Evolutionary conservation across 1,140 invertebrate species (phyloP), one percentile per base, ranked within the genome.

Genomic region (Nephila pilipes): DNA sequence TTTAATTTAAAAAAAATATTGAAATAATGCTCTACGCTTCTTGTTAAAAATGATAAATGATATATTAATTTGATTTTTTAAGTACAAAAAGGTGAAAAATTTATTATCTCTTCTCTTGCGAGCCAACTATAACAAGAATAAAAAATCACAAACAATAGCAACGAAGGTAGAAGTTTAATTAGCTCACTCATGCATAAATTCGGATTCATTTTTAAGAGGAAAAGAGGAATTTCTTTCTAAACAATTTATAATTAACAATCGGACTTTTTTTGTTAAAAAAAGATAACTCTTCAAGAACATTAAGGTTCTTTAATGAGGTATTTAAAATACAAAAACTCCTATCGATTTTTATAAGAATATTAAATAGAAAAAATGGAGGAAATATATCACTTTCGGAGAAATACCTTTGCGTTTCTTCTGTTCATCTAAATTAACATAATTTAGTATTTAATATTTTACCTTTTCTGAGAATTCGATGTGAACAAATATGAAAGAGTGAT

Each of bases 201-300:
- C 22, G 10, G 0, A 25, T 65, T 12, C 63, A 65, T 65, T 65
- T 25, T 65, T 10, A 2, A 20, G 25, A 65, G 25, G n/a, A 63
- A 65, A 65, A 65, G 22, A 29, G 1, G 12, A 12, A n/a, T 65
- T 65, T 65, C 63, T 65, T 25, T 65, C 46, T 10, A 46, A 65
- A 29, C 63, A 65, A 65, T 65, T 65, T 29, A n/a, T 65, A 65
- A 65, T 65, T 65, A 65, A 65, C 63, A 65, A 25, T n/a, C 63
- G n/a, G 22, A 65, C 6, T 60, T 29, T 65, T 65, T 3, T 3
- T 29, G 8, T 25, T 65, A 46, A 46, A 46, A 46, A 46, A 46
- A 10, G 12, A 46, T 6, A 10, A 46, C 46, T 46, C 6, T 65
- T 65, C 25, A 65, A 25, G 25, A 6, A 65, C 63, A 29, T 65